Base-by-base conservation (phyloP, 2,113 vertebrate genomes). In the Dipodomys stephensi region DNA sequence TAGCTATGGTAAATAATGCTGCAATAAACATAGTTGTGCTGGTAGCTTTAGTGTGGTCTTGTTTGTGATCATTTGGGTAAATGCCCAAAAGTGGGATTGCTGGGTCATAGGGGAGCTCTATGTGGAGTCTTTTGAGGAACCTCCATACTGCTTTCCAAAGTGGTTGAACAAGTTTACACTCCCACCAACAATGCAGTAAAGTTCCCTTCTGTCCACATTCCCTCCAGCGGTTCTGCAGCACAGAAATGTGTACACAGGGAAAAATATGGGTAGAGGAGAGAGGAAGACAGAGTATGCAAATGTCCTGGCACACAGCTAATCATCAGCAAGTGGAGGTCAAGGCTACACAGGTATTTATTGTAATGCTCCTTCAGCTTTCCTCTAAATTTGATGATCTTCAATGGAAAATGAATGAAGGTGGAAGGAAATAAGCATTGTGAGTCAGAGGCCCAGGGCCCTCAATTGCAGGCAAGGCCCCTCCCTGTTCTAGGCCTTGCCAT, bases 401-500 rank as follows among this genome's bases (percentile, higher is more conserved):
- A 46, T 53, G n/a, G 16, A 69, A 69, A 30, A 67, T 30, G n/a
- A 65, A 65, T 65, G 68, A 62, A 28, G 0, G n/a, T 85, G 18
- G 87, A 78, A 13, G 39, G 28, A 83, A 79, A 60, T 1, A 39
- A 22, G 22, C n/a, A 23, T 39, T 88, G 28, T 69, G 64, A 74
- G 23, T 88, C 39, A 79, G 19, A 95, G 79, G 8, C 86, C 30
- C 72, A 77, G 39, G 57, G 30, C 10, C 2, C 18, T 18, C 10
- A 53, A 35, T 19, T 32, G 30, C 0, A 77, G 69, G 28, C 32
- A 25, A 25, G 16, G 4, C 13, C 53, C 64, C 13, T 0, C 49
- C 30, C 28, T 10, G 8, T 64, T 81, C 78, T 16, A 39, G 77
- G 15, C 60, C 30, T 39, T 23, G 25, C 32, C 25, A 35, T 18